Conservation (phyloP, 2,113 vertebrate genomes). For the Procavia capensis region DNA sequence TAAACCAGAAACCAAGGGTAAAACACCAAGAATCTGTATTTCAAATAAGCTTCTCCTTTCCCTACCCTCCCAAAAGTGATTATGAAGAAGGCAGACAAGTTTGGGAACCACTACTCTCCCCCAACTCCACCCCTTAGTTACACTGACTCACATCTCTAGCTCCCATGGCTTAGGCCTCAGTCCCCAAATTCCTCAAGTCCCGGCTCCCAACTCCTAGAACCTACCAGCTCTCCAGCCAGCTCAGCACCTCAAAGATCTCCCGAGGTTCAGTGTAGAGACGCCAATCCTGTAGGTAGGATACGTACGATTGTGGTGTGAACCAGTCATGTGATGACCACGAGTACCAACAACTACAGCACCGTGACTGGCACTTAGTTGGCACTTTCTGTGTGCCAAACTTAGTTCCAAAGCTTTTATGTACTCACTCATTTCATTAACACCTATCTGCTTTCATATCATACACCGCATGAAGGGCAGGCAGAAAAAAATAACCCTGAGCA, state of each 20-base stretch:
- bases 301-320: not conserved
- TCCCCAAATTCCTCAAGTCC: not conserved
- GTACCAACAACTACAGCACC: not conserved
- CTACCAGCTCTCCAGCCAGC: constrained; percentile 94
- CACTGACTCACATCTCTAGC: not conserved
- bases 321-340: not conserved
- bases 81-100: not conserved
- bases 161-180: not conserved
- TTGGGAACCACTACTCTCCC: not conserved
- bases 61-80: not conserved
- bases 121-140: not conserved
- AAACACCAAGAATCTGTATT: not conserved
- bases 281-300: constrained; percentile 90
- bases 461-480: not conserved
- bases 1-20: not conserved
- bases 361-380: not conserved
- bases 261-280: constrained; percentile 93
- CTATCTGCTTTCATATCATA: not conserved
- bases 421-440: not conserved
- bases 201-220: constrained; percentile 71
- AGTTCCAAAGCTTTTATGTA: not conserved
- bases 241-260: constrained; percentile 94
- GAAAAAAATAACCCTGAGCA: not conserved
- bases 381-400: not conserved
- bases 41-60: not conserved